Conservation (phyloP, 1,140 invertebrate species). For the Hycleus cichorii region DNA sequence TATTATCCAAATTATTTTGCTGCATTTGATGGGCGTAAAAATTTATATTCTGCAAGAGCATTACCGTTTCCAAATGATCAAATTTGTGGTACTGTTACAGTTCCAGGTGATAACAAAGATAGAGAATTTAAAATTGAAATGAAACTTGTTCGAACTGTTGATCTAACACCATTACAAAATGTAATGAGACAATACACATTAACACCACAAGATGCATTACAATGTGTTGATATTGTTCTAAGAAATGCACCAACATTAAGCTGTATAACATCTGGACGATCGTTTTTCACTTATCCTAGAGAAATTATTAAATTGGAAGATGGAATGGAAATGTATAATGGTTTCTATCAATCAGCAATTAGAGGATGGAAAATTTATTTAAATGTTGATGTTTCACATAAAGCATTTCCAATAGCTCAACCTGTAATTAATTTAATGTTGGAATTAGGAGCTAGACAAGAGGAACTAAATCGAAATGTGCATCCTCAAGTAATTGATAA, state of each 20-base stretch:
- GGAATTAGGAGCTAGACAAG: constrained; percentile 25
- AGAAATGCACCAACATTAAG: constrained; percentile 47
- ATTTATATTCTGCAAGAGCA: constrained; percentile 46
- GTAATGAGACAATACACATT: constrained; percentile 3
- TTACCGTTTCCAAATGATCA: constrained; percentile 22
- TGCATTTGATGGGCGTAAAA: constrained; percentile 64
- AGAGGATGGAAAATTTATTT: constrained; percentile 63
- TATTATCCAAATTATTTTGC: constrained; percentile 42
- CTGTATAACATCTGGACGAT: constrained; percentile 41
- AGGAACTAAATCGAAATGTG: background rate
- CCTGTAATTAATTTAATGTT: constrained; percentile 37
- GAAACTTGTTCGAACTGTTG: constrained; percentile 43
- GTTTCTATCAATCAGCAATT: constrained; percentile 66
- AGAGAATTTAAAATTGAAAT: constrained; percentile 53
- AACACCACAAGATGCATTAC: constrained; percentile 58
- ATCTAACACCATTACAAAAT: constrained; percentile 27
- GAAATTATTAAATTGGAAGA: constrained; percentile 27
- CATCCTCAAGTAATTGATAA: background rate
- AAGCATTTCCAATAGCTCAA: constrained; percentile 45
- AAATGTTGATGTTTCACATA: constrained; percentile 65
- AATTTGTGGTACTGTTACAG: constrained; percentile 23
- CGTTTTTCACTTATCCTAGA: constrained; percentile 39
- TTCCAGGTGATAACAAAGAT: constrained; percentile 44
- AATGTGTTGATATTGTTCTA: constrained; percentile 78
- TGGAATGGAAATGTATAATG: constrained; percentile 63